Base-by-base conservation (phyloP, 1,140 invertebrate genomes). In the Proales similis region DNA sequence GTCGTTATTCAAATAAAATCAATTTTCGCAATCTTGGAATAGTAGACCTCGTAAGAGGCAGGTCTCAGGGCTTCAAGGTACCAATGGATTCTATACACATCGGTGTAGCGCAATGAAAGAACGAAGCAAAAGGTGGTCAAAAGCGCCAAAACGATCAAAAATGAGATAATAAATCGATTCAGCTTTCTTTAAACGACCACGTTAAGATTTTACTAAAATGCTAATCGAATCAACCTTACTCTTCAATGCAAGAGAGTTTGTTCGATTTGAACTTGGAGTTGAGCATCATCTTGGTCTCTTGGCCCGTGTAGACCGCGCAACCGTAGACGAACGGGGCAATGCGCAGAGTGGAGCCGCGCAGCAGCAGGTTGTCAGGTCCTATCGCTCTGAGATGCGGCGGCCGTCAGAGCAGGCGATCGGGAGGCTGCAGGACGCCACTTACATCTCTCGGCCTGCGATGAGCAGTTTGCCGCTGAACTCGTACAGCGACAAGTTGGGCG, bases 1-100 rank as follows among this genome's bases (percentile, higher is more conserved):
- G 17, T 0, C n/a, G n/a, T n/a, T n/a, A n/a, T n/a, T n/a, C n/a
- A n/a, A n/a, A n/a, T n/a, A n/a, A n/a, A n/a, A n/a, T n/a, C n/a
- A n/a, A n/a, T n/a, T n/a, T n/a, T n/a, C n/a, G n/a, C n/a, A n/a
- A n/a, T n/a, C 27, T 12, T 14, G 32, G 22, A 48, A 30, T 24
- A 30, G 9, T 14, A 27, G 19, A 32, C 48, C 6, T 53, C 29
- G 27, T 33, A 53, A 20, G 14, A 53, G 26, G 1, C 3, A 36
- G 48, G 48, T 38, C 94, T 85, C 72, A 98, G 95, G 43, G 98
- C 90, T 82, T 86, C 85, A 45, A 86, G 84, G 76, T 83, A 85
- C 69, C 98, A 94, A 80, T 99, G 98, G 38, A 98, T 82, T 65
- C 93, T 97, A 74, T 98, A 98, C 78, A 94, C 94, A 79, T 98